Evolutionary conservation across 2,113 vertebrate species (phyloP).

Genomic region (Bujurquina vittata): DNA sequence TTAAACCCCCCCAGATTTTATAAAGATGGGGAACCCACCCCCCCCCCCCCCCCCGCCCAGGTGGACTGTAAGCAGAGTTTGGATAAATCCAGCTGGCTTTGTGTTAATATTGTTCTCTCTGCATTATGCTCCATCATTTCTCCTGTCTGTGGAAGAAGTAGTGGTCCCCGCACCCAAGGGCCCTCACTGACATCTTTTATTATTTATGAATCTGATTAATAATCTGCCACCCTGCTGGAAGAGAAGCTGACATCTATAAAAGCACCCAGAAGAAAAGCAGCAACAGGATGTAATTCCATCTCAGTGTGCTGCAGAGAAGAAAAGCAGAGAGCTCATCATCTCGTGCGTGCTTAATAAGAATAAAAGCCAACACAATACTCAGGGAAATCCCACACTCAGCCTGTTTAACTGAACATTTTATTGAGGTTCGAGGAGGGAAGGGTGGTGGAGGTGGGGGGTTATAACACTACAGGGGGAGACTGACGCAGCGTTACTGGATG

Average conservation of each 20-base stretch:
- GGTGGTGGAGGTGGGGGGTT: neutral
- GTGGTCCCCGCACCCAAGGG: conserved; percentile 51
- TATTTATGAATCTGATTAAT: conserved; percentile 81
- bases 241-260: conserved; percentile 62
- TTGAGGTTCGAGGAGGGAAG: conserved; percentile 24
- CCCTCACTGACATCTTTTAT: conserved; percentile 67
- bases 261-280: conserved; percentile 54
- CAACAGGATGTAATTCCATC: conserved; percentile 56
- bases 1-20: conserved; percentile 33
- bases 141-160: conserved; percentile 38
- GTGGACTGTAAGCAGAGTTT: conserved; percentile 50
- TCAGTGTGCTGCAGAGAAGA: conserved; percentile 31
- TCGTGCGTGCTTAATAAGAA: conserved; percentile 61
- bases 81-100: conserved; percentile 59
- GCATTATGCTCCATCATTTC: conserved; percentile 49
- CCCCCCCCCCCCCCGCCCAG: conserved; percentile 11
- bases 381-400: conserved; percentile 28
- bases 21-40: neutral
- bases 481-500: neutral
- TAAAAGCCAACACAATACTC: conserved; percentile 46
- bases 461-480: neutral
- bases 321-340: conserved; percentile 51
- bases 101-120: conserved; percentile 64
- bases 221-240: conserved; percentile 60
- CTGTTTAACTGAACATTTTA: conserved; percentile 59